Base-by-base conservation (phyloP, 2,113 vertebrate species). In the Odocoileus virginianus region DNA sequence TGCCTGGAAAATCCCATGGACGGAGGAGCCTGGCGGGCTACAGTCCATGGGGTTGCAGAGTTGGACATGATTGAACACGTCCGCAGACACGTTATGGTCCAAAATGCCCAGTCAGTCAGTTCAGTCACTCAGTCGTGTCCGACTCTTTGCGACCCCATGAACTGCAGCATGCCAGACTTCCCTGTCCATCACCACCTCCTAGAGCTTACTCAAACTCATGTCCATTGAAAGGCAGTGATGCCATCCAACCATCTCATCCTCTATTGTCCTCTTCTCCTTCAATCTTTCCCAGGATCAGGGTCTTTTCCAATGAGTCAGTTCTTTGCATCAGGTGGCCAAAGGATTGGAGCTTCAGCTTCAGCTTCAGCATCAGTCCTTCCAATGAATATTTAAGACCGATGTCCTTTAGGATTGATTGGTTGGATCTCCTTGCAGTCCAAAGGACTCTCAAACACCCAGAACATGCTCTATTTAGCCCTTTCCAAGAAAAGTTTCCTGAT, bases 81-180 rank as follows among this genome's bases (percentile, higher is more conserved):
- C n/a, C 0, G 0, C 21, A 36, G 67, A 40, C 19, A 40, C 19
- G 1, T 36, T 71, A 71, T 71, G 64, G 17, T 36, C n/a, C 64
- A 36, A 36, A 36, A 71, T 2, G 64, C 9, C n/a, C n/a, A 36
- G 64, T 71, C 52, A 17, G 16, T 54, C 64, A 71, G n/a, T 71
- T 23, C n/a, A 71, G 64, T 71, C 2, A 0, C n/a, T 36, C n/a
- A 21, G 64, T 71, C 4, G 0, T 36, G n/a, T 12, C 64, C 8
- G 0, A 23, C n/a, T 36, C n/a, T 67, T n/a, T 36, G n/a, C 1
- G 0, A 23, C 64, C n/a, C 64, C 19, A 3, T 71, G n/a, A 1
- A 11, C 8, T 23, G n/a, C n/a, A 71, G 64, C 64, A 23, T 2
- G 0, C n/a, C 64, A 71, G 64, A 19, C n/a, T 0, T n/a, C 64